Evolutionary conservation across 2,888 invertebrate genomes (phyloP).

Genomic region (Hydraecia micacea): DNA sequence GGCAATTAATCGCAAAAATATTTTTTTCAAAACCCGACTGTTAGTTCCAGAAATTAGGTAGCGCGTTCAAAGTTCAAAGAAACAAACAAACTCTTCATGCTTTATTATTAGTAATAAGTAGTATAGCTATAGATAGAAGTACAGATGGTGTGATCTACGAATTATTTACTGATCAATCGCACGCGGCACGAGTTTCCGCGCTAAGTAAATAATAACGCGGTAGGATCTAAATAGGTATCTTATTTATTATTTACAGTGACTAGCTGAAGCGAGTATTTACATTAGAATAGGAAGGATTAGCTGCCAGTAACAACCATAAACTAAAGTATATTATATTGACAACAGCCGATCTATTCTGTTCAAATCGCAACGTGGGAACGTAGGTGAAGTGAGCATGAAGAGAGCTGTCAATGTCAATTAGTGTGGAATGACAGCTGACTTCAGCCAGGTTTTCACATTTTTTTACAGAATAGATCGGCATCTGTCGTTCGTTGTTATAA

Average conservation of each 20-base stretch:
- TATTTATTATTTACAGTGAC: conserved; percentile 8
- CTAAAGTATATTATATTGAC: too few relatives aligned
- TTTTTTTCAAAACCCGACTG: not conserved
- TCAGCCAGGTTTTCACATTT: not conserved
- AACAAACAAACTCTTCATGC: not conserved
- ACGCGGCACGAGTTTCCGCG: not conserved
- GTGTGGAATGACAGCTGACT: not conserved
- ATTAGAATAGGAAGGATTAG: not conserved
- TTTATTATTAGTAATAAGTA: not conserved
- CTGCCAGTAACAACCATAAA: not conserved
- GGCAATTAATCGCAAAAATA: too few relatives aligned
- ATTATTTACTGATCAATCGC: not conserved
- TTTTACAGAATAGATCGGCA: not conserved
- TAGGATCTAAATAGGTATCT: not conserved
- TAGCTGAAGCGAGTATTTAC: not conserved
- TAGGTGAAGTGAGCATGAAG: not conserved
- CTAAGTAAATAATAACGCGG: conserved; percentile 6
- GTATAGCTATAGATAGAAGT: not conserved
- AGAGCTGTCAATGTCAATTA: not conserved
- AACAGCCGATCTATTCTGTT: not conserved
- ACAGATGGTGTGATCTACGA: not conserved
- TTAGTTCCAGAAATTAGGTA: not conserved
- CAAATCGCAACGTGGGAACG: not conserved
- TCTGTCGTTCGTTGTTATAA: too few relatives aligned
- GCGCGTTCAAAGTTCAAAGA: not conserved